Base-by-base conservation (phyloP, 2,113 vertebrate species). In the Asarcornis scutulata region DNA sequence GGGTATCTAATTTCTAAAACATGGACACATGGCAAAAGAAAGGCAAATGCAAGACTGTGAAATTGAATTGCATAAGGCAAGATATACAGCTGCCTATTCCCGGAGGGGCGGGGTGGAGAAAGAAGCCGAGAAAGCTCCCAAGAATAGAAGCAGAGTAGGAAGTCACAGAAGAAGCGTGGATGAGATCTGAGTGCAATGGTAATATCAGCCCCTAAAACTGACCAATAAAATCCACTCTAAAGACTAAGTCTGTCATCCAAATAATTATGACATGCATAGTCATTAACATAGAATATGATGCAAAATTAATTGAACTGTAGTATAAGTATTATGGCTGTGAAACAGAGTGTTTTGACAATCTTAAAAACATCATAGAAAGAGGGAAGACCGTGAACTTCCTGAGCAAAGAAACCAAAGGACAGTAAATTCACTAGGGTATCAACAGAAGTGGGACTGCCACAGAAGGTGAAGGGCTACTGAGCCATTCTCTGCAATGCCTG, bases 91-190 rank as follows among this genome's bases (percentile, higher is more conserved):
- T 91, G 34, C 40, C 40, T 81, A 44, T 77, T 74, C 38, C 40
- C 56, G 22, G 32, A 89, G 10, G 26, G 29, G 36, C 0, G 1
- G 14, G 21, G 14, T 78, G 11, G 25, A 83, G 40, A 95, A 66
- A 88, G 48, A 64, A 86, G 38, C 6, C 1, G 7, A 90, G 63
- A 92, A 90, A 80, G 75, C 17, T 82, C 34, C 12, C 42, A 56
- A 55, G 66, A 88, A 91, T 21, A 92, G 88, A 95, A 95, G 82
- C 31, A 50, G 42, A 83, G 81, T 68, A 93, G 67, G 53, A 95
- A 91, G 82, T 53, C 85, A 67, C 71, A 71, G 40, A 88, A 32
- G 18, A 85, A 83, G 38, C 10, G 64, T 32, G 29, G 17, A 9
- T 87, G 82, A 91, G 63, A 86, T 58, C 17, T 50, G 44, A 91